Evolutionary conservation across 2,888 invertebrate genomes (phyloP).

Genomic region (Exephanes ischioxanthus): DNA sequence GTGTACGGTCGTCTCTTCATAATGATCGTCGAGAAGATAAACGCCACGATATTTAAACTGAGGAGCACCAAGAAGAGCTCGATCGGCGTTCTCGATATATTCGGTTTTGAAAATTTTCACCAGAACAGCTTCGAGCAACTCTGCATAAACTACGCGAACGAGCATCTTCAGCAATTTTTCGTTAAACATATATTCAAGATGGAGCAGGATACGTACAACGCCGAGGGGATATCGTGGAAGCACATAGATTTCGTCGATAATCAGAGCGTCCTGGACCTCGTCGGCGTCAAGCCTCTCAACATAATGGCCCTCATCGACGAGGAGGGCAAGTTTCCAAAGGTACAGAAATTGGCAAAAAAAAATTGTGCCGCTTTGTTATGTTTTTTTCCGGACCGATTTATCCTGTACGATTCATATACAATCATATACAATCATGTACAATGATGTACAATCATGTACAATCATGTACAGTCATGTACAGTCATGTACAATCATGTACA

Average conservation of each 20-base stretch:
- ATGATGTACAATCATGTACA: no score
- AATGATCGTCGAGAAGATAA: conserved; percentile 95
- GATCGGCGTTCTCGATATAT: conserved; percentile 97
- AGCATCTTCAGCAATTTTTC: conserved; percentile 98
- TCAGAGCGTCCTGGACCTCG: conserved; percentile 95
- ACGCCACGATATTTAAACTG: conserved; percentile 92
- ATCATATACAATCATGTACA: no score
- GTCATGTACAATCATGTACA: no score
- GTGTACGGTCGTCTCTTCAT: conserved; percentile 97
- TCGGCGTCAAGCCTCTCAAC: conserved; percentile 94
- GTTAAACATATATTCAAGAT: conserved; percentile 98
- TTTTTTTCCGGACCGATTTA: conserved; percentile 16
- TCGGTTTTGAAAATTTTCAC: conserved; percentile 98
- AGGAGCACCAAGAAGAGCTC: conserved; percentile 88
- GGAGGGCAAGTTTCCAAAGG: conserved; percentile 93
- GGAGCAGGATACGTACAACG: conserved; percentile 97
- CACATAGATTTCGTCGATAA: conserved; percentile 97
- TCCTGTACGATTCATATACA: neutral
- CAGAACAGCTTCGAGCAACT: conserved; percentile 97
- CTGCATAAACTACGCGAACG: conserved; percentile 98
- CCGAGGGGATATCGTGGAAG: conserved; percentile 96
- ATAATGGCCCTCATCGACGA: conserved; percentile 97
- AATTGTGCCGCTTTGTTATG: neutral
- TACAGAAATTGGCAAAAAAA: neutral
- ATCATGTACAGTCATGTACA: no score